Evolutionary conservation across 2,113 vertebrate genomes (phyloP), one percentile per base, ranked within the genome.

Genomic region (Telmatochromis bifrenatus): DNA sequence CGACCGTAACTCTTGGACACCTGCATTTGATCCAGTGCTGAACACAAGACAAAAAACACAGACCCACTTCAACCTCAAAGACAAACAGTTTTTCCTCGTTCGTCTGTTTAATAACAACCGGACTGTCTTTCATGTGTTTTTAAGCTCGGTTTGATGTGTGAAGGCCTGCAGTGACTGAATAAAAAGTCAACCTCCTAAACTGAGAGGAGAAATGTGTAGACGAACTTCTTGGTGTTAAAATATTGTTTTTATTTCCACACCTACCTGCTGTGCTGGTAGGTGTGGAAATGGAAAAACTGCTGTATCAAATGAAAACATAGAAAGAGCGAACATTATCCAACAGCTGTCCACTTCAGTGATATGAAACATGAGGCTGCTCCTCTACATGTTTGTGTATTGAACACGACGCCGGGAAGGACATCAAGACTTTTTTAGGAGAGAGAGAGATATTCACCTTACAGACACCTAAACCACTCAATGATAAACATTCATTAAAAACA

Each of bases 1-100:
- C 3, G 3, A 60, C 15, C 0, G 56, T 17, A 33, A 6, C 5
- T 33, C 0, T 0, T 19, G 5, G 0, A 33, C 28, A 10, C 15
- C 56, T 33, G 28, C 26, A 17, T 58, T 60, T 31, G 26, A 1
- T 60, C 26, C 26, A 31, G 0, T 60, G 56, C 8, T 60, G 56
- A 60, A 60, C 56, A 10, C 8, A 58, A 28, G 55, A 28, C 55
- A 19, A 10, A 10, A 9, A 31, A 31, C 56, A 60, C 55, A 56
- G 55, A 56, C 55, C 23, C 23, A 58, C 56, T 31, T 58, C 26
- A 58, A 31, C 26, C 55, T 31, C 26, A 9, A 58, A 58, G 26
- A 31, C 21, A 31, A 58, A 58, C 26, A 31, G 55, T 31, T 17
- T 58, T 31, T 1, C 26, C 56, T 58, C 1, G 5, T 58, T 17